phyloP scores from a whole-genome alignment of 2,113 vertebrate genomes.

The Dipodomys spectabilis region DNA sequence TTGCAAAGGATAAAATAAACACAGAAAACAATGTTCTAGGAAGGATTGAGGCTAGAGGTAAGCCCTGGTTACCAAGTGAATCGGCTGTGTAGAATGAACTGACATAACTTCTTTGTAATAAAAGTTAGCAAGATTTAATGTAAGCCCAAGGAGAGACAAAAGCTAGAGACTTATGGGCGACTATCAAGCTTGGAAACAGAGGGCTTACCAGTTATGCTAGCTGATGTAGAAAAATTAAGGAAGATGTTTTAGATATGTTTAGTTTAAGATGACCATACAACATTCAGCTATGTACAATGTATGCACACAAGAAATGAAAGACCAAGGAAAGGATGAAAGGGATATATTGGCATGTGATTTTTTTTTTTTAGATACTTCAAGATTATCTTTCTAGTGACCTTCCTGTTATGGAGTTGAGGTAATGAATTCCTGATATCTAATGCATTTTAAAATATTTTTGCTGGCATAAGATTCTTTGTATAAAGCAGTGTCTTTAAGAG shows the following conservation, averaged over 20 bases:
- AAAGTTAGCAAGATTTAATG: conserved; percentile 53
- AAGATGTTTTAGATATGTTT: conserved; percentile 55
- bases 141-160: conserved; percentile 31
- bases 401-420: conserved; percentile 47
- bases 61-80: not conserved
- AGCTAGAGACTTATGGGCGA: conserved; percentile 47
- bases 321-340: not conserved
- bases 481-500: conserved; percentile 64
- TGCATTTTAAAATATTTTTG: conserved; percentile 63
- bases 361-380: conserved; percentile 26
- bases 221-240: not conserved
- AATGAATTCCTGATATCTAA: conserved; percentile 55
- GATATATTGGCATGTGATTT: conserved; percentile 1
- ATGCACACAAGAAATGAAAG: conserved; percentile 46
- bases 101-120: conserved; percentile 45
- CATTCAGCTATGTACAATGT: not conserved
- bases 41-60: not conserved
- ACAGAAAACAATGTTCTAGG: conserved; percentile 31
- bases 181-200: conserved; percentile 36
- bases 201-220: conserved; percentile 12
- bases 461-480: conserved; percentile 44
- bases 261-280: conserved; percentile 30
- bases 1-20: conserved; percentile 49
- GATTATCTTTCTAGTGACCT: conserved; percentile 55
- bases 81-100: conserved; percentile 27